These are phyloP conservation scores for Ophioderma brevispina DNA, from an alignment of 35 echinoderm and acorn worm genomes.

Conservation along the genomic window DNA sequence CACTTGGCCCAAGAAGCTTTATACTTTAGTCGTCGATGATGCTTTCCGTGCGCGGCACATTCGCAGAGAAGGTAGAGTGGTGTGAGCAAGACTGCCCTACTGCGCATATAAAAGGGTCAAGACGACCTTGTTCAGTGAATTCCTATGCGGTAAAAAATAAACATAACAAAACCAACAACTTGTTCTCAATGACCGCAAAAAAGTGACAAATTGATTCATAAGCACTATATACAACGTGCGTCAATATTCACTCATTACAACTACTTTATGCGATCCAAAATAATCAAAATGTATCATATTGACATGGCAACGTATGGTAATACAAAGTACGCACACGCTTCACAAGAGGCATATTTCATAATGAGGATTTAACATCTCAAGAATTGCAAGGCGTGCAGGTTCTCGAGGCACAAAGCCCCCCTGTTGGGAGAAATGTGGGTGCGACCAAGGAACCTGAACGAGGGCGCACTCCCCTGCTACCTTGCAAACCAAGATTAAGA, in stretches of 20 bases:
- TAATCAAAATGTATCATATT: neutral
- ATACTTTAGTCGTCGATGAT: neutral
- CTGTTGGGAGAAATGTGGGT: no score
- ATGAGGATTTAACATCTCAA: no score
- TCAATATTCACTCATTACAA: neutral
- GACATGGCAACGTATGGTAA: neutral
- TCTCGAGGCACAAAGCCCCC: no score
- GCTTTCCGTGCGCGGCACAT: neutral
- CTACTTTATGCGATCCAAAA: neutral
- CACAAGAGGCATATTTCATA: no score
- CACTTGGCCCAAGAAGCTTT: neutral
- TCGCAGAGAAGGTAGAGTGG: neutral
- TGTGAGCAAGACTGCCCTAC: neutral
- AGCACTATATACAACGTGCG: neutral
- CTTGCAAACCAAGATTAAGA: no score
- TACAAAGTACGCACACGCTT: no score
- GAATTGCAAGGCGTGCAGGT: no score
- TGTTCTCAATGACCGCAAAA: no score
- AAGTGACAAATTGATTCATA: no score
- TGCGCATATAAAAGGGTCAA: neutral
- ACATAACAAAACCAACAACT: neutral
- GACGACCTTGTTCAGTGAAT: neutral
- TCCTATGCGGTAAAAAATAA: neutral
- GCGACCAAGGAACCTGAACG: no score
- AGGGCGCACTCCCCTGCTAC: no score